Base-by-base conservation (phyloP, 2,113 vertebrate species). In the Entelurus aequoreus region DNA sequence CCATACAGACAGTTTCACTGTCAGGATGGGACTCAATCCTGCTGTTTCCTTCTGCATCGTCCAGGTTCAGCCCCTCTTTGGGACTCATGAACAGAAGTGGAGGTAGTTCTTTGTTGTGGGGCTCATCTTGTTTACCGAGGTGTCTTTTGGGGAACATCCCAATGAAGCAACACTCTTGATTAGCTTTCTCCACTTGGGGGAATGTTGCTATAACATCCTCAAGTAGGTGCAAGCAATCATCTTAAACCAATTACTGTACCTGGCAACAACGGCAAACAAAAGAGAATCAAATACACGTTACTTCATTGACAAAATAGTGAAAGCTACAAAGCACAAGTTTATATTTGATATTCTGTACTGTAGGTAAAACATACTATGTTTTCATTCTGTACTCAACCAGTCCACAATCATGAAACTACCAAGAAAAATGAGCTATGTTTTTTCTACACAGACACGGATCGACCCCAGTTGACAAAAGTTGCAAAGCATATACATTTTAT, bases 111-210 rank as follows among this genome's bases (percentile, higher is more conserved):
- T 81, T 78, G 71, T 80, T 84, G 62, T 82, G 57, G 53, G 76
- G 70, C 79, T 89, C 90, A 83, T 90, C 90, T 77, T 88, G 78
- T 80, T 84, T 88, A 88, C 88, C 84, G 70, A 76, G 59, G 79
- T 81, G 88, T 81, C 81, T 90, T 90, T 86, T 90, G 86, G 87
- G 63, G 83, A 93, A 90, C 93, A 94, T 91, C 58, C 79, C 80
- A 78, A 65, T 65, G 49, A 64, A 69, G 36, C 21, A 49, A 53
- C n/a, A 14, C 35, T 64, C n/a, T 56, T 55, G 19, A 65, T 81
- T 53, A 81, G 46, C 59, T 69, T 54, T 66, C 53, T 40, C 56
- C 59, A 50, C 50, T 76, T 63, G 77, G 66, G 56, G 71, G 69
- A 42, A 68, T 47, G 67, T 37, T 63, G 49, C 48, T 46, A 59